Evolutionary conservation across 2,113 vertebrate species (phyloP), one percentile per base, ranked within the genome.

Genomic region (Pelodiscus sinensis): DNA sequence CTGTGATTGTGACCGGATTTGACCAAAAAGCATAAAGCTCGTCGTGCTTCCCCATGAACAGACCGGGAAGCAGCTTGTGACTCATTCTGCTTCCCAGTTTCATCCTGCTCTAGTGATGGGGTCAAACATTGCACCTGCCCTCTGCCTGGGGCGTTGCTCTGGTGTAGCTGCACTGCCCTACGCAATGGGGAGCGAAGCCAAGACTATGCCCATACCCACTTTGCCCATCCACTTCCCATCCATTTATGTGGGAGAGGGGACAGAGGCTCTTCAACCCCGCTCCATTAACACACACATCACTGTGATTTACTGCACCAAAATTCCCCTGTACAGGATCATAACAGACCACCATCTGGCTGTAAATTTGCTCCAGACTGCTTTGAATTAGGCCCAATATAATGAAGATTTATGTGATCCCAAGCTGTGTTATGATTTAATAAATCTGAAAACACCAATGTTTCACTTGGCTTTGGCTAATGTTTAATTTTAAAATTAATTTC

Each of bases 31-130:
- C 27, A 19, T 54, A 29, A 13, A 1, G 10, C 24, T 38, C 56
- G 16, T 90, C 86, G 75, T 93, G 18, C 15, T 94, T 90, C 57
- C 5, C 13, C 4, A 14, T 2, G 2, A 1, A 1, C 22, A 71
- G 8, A 21, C 0, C 54, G 75, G 22, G 62, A 31, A 82, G 27
- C 1, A 0, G n/a, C 25, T 12, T 81, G 15, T n/a, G 57, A 58
- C 31, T 89, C 71, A 38, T 1, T 11, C 11, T 90, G 79, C 25
- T 35, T 68, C 22, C 73, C 18, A 21, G n/a, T 71, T 71, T 71
- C n/a, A 16, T 71, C 16, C 65, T 71, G n/a, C 65, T 71, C n/a
- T 35, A 71, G 8, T 19, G 65, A 35, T 68, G 31, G 65, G 31
- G 15, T 68, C 31, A 9, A 31, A 35, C 9, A 71, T 71, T 21